Conservation (phyloP, 2,888 invertebrate species). For the Antitype chi region DNA sequence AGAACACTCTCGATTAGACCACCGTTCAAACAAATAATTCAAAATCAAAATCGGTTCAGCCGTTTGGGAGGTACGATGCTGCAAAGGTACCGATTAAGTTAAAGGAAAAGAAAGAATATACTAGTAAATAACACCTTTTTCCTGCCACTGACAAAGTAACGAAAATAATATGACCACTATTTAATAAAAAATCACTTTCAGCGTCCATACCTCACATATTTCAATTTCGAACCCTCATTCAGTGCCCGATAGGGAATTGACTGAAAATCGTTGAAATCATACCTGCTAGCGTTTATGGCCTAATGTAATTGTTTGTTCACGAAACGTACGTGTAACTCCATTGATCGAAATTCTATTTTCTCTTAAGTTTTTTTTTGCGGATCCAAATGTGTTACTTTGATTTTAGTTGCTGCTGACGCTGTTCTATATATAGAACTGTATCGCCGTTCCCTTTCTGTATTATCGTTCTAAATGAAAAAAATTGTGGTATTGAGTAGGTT, state of each 20-base stretch:
- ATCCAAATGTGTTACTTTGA: neutral
- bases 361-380: neutral
- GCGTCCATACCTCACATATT: slow-evolving; percentile 43
- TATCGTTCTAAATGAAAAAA: neutral
- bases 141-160: slow-evolving; percentile 12
- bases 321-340: neutral
- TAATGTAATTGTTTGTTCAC: slow-evolving; percentile 34
- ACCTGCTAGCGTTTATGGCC: slow-evolving; percentile 1
- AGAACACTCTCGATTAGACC: too few relatives aligned
- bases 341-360: slow-evolving; percentile 3
- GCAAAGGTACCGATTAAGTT: neutral
- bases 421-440: too few relatives aligned
- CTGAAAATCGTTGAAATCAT: slow-evolving; percentile 31
- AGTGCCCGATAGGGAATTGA: slow-evolving; percentile 33
- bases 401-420: neutral
- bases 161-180: slow-evolving; percentile 27
- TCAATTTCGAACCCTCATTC: slow-evolving; percentile 44
- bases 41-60: too few relatives aligned
- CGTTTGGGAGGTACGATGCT: too few relatives aligned
- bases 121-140: neutral
- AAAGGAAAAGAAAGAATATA: neutral
- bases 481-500: neutral
- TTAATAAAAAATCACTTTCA: slow-evolving; percentile 53
- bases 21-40: too few relatives aligned
- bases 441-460: neutral